Evolutionary conservation across 1,140 invertebrate species (phyloP), one percentile per base, ranked within the genome.

Genomic region (Pectinophora gossypiella): DNA sequence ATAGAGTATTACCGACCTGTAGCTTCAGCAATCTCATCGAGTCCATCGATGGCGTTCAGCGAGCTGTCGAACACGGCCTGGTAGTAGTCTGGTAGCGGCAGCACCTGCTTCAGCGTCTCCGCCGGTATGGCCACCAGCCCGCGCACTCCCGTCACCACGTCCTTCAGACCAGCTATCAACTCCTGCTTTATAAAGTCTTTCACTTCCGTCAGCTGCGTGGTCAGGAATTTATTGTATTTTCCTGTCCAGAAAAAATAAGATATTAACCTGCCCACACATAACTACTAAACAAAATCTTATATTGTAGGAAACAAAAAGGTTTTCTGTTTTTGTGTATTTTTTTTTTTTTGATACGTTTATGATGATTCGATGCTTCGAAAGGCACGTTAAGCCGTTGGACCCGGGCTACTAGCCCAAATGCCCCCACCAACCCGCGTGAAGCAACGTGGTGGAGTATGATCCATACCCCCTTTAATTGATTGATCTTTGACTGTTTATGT

Each of bases 141-240:
- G 15, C 70, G 61, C 0, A 84, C 68, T 1, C 59, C 70, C 3
- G 59, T 23, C n/a, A 85, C 64, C 19, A 76, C 66, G 0, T 51
- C 63, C 4, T 65, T 71, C 7, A 86, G 63, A 10, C 77, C 76
- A 10, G 79, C 78, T 1, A 87, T 69, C 12, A 93, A 55, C 13
- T 90, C 77, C 27, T 90, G 84, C 56, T 89, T 89, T 15, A 92
- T 74, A 60, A 90, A 93, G 44, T 92, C 80, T 7, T 89, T 88
- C 3, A 90, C 73, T 0, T 62, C 62, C 12, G 70, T 61, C 20
- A 92, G 46, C 65, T 89, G 86, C 1, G 76, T 64, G 1, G 76
- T 64, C 15, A 92, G 76, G 64, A 90, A 89, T 18, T 84, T 56
- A 27, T 75, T 79, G 51, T 88, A 90, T 70, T 86, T 84, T 2